These are phyloP conservation scores for Aphidius gifuensis DNA, from an alignment of 1,140 invertebrate species.

Conservation along the genomic window DNA sequence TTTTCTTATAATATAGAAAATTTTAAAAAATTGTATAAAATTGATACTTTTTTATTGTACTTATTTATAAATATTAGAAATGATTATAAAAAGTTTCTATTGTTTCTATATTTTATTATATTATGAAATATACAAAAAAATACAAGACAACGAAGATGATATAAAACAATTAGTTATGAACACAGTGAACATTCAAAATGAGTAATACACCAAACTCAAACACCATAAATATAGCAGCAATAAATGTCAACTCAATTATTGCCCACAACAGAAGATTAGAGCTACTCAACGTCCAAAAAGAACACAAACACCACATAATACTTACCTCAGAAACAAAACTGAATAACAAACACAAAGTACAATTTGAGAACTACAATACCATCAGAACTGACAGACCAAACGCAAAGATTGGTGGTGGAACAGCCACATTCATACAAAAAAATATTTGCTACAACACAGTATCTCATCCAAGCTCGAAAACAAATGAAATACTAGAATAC, in stretches of 20 bases:
- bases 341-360: slow-evolving; percentile 8
- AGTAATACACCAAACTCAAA: too few relatives aligned
- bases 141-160: too few relatives aligned
- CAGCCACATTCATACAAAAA: slow-evolving; percentile 12
- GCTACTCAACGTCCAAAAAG: too few relatives aligned
- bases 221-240: neutral
- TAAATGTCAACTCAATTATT: slow-evolving; percentile 1
- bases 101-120: too few relatives aligned
- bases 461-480: neutral
- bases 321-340: slow-evolving; percentile 15
- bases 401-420: neutral
- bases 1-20: too few relatives aligned
- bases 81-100: too few relatives aligned
- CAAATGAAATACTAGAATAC: slow-evolving; percentile 26
- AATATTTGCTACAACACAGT: slow-evolving; percentile 1
- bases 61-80: too few relatives aligned
- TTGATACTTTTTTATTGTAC: too few relatives aligned
- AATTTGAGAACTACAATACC: slow-evolving; percentile 1
- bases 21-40: too few relatives aligned
- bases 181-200: too few relatives aligned
- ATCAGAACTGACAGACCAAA: slow-evolving; percentile 1
- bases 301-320: neutral
- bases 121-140: too few relatives aligned
- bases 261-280: neutral
- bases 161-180: too few relatives aligned